Evolutionary conservation across 1,140 invertebrate genomes (phyloP), one percentile per base, ranked within the genome.

Genomic region (Scaptomyza pallida): DNA sequence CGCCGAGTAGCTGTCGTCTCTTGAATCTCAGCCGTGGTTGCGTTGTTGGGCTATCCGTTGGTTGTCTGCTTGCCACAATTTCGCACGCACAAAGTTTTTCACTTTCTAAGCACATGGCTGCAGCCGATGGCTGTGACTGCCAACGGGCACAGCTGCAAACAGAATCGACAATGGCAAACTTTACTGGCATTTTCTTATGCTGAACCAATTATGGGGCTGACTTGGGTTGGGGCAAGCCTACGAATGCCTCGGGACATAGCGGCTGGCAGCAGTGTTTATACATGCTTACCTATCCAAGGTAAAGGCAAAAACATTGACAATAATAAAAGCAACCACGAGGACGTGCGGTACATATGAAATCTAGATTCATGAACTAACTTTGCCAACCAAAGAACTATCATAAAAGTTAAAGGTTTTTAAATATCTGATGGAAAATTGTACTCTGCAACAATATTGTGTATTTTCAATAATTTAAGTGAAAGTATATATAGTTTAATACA

Each of bases 151-250:
- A 86, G 74, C 81, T 86, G 81, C 74, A 47, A 56, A 43, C 59
- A 35, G 64, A 78, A 51, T 48, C 65, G 71, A 26, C 61, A 45
- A 59, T 47, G 75, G 45, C 62, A 76, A 85, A 86, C 69, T 86
- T 86, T 86, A 77, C 82, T 81, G 82, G 81, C 77, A 68, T 88
- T 86, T 86, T 86, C 81, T 78, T 78, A 78, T 88, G 81, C 62
- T 69, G 65, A 86, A 86, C 81, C 75, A 86, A 86, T 85, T 81
- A 75, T 61, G 57, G 78, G 54, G 52, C 44, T 52, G 65, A 37
- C 48, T 13, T 44, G 21, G 41, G 54, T 5, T 16, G 41, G 16
- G 9, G 8, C 10, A 56, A 47, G 33, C 60, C 73, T 74, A 60
- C 40, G 64, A 64, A 65, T 69, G 75, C 64, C 50, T 59, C 73